Base-by-base conservation (phyloP, 2,888 invertebrate genomes). In the Noctua fimbriata region DNA sequence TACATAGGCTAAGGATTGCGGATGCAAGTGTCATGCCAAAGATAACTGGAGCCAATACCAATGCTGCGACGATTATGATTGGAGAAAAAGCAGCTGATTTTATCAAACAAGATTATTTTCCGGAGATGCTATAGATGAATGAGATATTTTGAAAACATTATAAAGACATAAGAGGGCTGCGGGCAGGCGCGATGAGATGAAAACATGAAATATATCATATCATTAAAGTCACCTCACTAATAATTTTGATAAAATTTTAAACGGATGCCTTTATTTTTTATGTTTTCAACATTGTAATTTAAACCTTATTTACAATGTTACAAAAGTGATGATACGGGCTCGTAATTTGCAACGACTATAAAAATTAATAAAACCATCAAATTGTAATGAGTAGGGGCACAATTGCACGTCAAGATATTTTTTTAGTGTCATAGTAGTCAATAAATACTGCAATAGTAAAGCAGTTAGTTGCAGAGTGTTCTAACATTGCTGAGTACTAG, bases 21-120 rank as follows among this genome's bases (percentile, higher is more conserved):
- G 98, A 98, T 91, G 98, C 98, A 1, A 98, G 98, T 67, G 97
- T 98, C n/a, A 98, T 98, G 98, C 98, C 98, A 14, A 71, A 41
- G 36, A 76, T 87, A 0, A 95, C 98, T 4, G 98, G 98, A 87
- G 98, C 98, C 0, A 98, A 98, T 93, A 98, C 98, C 0, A 79
- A 98, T 91, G 98, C 98, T 0, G 98, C 98, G 0, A 97, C 97
- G 0, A 97, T 98, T 5, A 98, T 98, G 98, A 98, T 98, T 69
- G 98, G 97, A 0, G 98, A 98, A 90, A 98, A 98, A 58, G 86
- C 77, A 21, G 77, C 89, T 36, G 87, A 90, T 80, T 76, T 89
- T 24, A 85, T 90, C 4, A 89, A 89, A 76, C 76, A 82, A 63
- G 84, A 88, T 67, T 36, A 87, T 82, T 16, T 79, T 49, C 6